Evolutionary conservation across 2,113 vertebrate genomes (phyloP).

Genomic region (Serinus canaria): DNA sequence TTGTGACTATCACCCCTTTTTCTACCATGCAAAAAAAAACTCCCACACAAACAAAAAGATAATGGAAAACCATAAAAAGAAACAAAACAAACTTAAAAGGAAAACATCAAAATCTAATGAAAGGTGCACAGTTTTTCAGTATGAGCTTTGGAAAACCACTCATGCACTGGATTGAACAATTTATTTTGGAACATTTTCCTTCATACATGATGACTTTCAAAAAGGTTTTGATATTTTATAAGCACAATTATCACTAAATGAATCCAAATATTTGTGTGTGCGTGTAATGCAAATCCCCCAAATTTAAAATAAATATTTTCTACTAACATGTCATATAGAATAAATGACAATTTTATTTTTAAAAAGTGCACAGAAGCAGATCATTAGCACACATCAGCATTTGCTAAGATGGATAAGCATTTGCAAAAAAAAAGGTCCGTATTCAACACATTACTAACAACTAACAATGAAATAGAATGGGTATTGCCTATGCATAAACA

Average conservation of each 20-base stretch:
- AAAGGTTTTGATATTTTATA: not conserved
- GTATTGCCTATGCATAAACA: not conserved
- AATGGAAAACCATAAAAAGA: not conserved
- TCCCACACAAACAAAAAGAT: not conserved
- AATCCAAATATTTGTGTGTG: not conserved
- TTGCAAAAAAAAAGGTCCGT: not conserved
- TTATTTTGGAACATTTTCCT: not conserved
- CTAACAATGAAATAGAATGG: not conserved
- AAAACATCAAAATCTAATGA: not conserved
- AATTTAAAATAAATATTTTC: not conserved
- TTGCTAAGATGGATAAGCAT: not conserved
- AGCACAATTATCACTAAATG: not conserved
- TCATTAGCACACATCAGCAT: not conserved
- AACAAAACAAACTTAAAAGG: not conserved
- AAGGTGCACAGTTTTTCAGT: not conserved
- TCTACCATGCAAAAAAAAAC: not conserved
- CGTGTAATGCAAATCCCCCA: fast-evolving
- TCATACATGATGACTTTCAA: not conserved
- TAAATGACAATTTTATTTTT: not conserved
- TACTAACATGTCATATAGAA: not conserved
- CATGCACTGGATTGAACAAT: not conserved
- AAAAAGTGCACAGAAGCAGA: not conserved
- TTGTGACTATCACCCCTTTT: not conserved
- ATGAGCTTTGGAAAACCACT: not conserved
- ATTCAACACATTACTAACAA: not conserved